Evolutionary conservation across 2,113 vertebrate genomes (phyloP).

Genomic region (Nyctereutes procyonoides): DNA sequence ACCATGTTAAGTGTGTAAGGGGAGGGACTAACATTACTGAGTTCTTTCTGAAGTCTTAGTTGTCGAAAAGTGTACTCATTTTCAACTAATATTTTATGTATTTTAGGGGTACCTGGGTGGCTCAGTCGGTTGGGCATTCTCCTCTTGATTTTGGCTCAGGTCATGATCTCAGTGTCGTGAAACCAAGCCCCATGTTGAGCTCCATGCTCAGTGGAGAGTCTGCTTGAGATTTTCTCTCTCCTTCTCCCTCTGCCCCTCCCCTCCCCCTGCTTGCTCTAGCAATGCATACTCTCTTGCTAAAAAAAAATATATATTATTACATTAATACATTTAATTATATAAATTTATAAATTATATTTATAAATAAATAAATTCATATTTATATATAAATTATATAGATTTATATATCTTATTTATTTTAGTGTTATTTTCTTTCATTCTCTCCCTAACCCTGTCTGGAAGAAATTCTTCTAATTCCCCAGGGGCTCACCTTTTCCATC

Average conservation of each 20-base stretch:
- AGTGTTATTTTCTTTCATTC: neutral
- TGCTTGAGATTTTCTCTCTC: neutral
- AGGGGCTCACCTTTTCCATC: constrained; percentile 84
- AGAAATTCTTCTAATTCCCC: neutral
- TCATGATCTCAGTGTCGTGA: neutral
- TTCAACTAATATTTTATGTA: neutral
- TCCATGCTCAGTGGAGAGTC: neutral
- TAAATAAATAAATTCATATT: neutral
- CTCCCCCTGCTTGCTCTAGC: neutral
- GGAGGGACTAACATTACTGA: neutral
- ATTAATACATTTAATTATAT: neutral
- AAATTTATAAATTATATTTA: neutral
- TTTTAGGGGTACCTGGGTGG: neutral
- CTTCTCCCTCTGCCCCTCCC: neutral
- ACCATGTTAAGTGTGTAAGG: neutral
- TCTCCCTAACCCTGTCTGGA: neutral
- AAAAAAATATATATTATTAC: neutral
- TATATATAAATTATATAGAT: neutral
- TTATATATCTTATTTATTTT: neutral
- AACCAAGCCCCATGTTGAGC: neutral
- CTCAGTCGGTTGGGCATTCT: neutral
- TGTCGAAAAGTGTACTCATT: neutral
- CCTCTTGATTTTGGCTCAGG: neutral
- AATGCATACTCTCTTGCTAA: neutral
- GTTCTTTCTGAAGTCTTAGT: neutral